A percentile compares a stretch with the other conserved stretches of the same genome.
phyloP scores from a whole-genome alignment of 2,113 vertebrate species.

The Nycticryphes semicollaris region DNA sequence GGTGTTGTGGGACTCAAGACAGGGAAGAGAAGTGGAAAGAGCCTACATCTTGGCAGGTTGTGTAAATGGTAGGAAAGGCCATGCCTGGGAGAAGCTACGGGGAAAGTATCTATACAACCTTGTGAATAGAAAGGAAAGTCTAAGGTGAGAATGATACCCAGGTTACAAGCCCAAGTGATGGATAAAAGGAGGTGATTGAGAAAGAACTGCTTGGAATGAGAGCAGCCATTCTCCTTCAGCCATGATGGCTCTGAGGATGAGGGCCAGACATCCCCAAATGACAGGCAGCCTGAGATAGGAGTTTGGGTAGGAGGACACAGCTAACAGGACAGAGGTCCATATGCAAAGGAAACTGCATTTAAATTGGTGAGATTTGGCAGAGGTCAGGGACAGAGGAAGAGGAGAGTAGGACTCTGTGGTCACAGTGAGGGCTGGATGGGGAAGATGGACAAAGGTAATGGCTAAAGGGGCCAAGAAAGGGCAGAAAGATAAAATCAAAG shows the following conservation, averaged over 20 bases:
- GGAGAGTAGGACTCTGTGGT: neutral
- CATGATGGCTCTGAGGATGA: fast-evolving
- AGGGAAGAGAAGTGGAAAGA: neutral
- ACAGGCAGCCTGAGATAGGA: neutral
- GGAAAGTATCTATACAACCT: neutral
- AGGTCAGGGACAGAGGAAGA: neutral
- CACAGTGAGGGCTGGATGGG: neutral
- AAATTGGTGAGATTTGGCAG: neutral
- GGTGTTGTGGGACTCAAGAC: neutral
- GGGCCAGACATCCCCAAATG: neutral
- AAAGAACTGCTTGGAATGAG: neutral
- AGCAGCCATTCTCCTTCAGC: neutral
- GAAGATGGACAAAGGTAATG: neutral
- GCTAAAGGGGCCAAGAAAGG: neutral
- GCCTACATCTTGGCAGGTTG: neutral
- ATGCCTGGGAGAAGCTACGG: fast-evolving
- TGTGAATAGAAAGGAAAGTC: neutral
- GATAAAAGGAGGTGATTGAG: neutral
- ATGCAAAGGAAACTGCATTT: neutral
- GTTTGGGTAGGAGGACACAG: neutral
- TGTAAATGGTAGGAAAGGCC: neutral
- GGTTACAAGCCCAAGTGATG: neutral
- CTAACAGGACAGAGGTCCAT: neutral
- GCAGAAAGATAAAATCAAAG: neutral
- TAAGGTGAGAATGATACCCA: neutral